Percentiles rank a stretch among this genome's conserved stretches.
phyloP scores from a whole-genome alignment of 2,888 invertebrate species.

The Catocala fraxini region DNA sequence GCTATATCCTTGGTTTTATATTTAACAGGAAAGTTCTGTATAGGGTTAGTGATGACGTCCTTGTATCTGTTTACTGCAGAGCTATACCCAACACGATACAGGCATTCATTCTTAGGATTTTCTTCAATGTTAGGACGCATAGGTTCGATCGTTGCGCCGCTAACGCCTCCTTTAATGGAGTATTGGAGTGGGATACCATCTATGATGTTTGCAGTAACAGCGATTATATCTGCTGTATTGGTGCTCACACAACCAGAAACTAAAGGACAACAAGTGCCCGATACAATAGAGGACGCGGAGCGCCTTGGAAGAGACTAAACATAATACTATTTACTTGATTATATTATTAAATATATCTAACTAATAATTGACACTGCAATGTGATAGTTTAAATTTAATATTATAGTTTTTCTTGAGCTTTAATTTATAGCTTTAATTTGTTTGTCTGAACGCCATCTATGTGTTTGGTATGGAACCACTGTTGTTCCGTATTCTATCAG shows the following conservation, averaged over 20 bases:
- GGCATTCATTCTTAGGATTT: conserved; percentile 90
- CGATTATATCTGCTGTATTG: conserved; percentile 70
- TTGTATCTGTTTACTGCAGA: conserved; percentile 91
- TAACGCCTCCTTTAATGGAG: conserved; percentile 89
- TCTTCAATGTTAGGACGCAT: conserved; percentile 92
- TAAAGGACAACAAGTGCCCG: conserved; percentile 72
- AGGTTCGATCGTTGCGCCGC: conserved; percentile 90
- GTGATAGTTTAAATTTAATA: too few species aligned
- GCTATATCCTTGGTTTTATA: conserved; percentile 77
- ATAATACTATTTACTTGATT: neutral
- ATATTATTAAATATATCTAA: neutral
- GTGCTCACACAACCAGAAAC: conserved; percentile 81
- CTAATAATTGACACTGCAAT: too few species aligned
- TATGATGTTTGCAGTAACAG: conserved; percentile 74
- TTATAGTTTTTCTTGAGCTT: too few species aligned
- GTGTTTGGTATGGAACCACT: too few species aligned
- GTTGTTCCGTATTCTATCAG: too few species aligned
- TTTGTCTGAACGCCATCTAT: too few species aligned
- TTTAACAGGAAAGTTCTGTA: conserved; percentile 89
- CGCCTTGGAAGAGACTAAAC: conserved; percentile 59
- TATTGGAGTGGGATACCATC: conserved; percentile 81
- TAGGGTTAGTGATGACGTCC: conserved; percentile 89
- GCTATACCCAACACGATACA: conserved; percentile 90
- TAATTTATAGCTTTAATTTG: too few species aligned
- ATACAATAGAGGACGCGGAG: conserved; percentile 83